phyloP scores from a whole-genome alignment of 1,140 invertebrate species.

The Scylla paramamosain region DNA sequence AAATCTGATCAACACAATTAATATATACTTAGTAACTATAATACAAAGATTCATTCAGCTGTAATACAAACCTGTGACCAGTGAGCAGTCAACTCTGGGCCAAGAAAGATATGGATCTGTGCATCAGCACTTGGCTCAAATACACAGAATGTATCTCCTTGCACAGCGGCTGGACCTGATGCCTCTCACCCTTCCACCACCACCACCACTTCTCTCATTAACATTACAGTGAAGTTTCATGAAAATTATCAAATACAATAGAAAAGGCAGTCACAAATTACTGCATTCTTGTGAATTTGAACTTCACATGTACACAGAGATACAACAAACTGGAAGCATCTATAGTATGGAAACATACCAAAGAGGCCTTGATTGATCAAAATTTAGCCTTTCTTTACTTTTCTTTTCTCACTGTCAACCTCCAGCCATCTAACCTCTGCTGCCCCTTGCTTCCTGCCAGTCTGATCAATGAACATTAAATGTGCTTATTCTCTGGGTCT shows the following conservation, averaged over 20 bases:
- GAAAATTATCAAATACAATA: not conserved
- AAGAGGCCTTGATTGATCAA: not conserved
- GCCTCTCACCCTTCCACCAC: not conserved
- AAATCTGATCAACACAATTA: too few relatives aligned
- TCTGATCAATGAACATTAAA: not conserved
- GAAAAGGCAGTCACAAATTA: too few relatives aligned
- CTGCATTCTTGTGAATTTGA: not conserved
- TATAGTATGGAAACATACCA: not conserved
- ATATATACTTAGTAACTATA: not conserved
- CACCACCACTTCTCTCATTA: not conserved
- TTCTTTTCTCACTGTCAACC: not conserved
- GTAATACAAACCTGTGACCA: not conserved
- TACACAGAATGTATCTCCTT: not conserved
- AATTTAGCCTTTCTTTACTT: not conserved
- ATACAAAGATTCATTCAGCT: not conserved
- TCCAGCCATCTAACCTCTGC: not conserved
- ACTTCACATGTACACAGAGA: not conserved
- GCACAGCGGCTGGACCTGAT: not conserved
- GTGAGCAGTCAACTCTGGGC: not conserved
- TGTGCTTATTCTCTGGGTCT: too few relatives aligned
- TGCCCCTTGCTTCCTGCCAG: not conserved
- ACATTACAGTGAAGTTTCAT: not conserved
- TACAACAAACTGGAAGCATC: not conserved
- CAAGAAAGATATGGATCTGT: not conserved
- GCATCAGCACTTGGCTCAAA: not conserved